Percentiles rank a stretch among this genome's conserved stretches.
phyloP scores from a whole-genome alignment of 2,888 invertebrate species.

The Phengaris arion region DNA sequence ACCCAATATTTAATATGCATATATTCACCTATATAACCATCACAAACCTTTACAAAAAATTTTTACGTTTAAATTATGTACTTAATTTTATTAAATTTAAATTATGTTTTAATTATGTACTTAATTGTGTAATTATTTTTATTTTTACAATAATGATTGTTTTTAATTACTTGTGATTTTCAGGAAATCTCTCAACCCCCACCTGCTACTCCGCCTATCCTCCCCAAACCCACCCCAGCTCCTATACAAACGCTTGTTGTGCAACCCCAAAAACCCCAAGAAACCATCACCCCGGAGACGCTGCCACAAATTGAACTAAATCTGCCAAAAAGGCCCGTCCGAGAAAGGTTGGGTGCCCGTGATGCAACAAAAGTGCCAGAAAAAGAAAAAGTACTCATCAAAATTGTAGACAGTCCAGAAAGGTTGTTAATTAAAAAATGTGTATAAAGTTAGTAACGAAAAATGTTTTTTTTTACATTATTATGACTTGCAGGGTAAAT shows the following conservation, averaged over 20 bases:
- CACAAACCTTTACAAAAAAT: too few relatives aligned
- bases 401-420: conserved; percentile 63
- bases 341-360: conserved; percentile 65
- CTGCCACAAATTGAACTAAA: conserved; percentile 72
- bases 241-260: conserved; percentile 31
- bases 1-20: too few relatives aligned
- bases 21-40: too few relatives aligned
- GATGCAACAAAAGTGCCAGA: conserved; percentile 51
- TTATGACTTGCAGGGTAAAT: conserved; percentile 32
- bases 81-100: too few relatives aligned
- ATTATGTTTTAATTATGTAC: too few relatives aligned
- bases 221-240: conserved; percentile 36
- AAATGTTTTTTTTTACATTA: conserved; percentile 34
- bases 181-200: conserved; percentile 64
- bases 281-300: conserved; percentile 53
- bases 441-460: conserved; percentile 62
- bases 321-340: conserved; percentile 70
- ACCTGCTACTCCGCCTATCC: conserved; percentile 52
- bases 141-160: neutral
- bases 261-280: conserved; percentile 38
- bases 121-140: neutral
- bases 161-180: conserved; percentile 35
- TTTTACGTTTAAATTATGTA: too few relatives aligned
- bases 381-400: conserved; percentile 51
- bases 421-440: conserved; percentile 61